phyloP scores from a whole-genome alignment of 2,797 vertebrate species.

The Eupleurogrammus muticus region DNA sequence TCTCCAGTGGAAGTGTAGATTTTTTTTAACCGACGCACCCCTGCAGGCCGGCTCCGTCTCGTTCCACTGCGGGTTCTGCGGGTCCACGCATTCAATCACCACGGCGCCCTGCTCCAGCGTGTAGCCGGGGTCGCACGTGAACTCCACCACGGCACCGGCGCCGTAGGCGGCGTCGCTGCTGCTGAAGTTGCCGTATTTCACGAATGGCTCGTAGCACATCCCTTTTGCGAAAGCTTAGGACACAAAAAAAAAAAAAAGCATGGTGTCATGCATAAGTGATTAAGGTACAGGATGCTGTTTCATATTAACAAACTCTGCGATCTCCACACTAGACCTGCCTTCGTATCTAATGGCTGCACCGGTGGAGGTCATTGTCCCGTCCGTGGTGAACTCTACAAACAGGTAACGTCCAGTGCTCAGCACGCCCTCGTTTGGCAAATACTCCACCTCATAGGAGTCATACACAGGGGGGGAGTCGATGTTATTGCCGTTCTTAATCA shows the following conservation, averaged over 20 bases:
- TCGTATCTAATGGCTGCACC: constrained; percentile 95
- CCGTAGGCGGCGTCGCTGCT: constrained; percentile 88
- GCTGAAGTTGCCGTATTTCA: constrained; percentile 98
- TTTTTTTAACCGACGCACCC: constrained; percentile 83
- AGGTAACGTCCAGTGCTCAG: constrained; percentile 89
- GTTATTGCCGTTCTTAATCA: constrained; percentile 96
- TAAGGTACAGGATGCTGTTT: not conserved
- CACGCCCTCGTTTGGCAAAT: constrained; percentile 96
- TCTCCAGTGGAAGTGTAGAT: constrained; percentile 28
- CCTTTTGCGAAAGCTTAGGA: constrained; percentile 91
- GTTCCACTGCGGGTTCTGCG: constrained; percentile 94
- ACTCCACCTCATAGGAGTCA: constrained; percentile 97
- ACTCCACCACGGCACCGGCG: constrained; percentile 93
- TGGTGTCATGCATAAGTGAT: not conserved
- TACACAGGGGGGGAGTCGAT: constrained; percentile 93
- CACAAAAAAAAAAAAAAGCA: constrained; percentile 24
- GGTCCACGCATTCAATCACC: constrained; percentile 93
- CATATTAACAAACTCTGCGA: not conserved
- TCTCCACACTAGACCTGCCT: constrained; percentile 78
- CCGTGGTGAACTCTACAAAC: constrained; percentile 95
- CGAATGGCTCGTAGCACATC: constrained; percentile 95
- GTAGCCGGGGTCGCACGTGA: constrained; percentile 95
- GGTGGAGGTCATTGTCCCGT: constrained; percentile 90
- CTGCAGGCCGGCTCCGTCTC: constrained; percentile 97
- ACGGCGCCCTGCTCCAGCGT: constrained; percentile 96